Percentiles rank a stretch among this genome's conserved stretches.
These are phyloP conservation scores for Drosophila tani DNA, from an alignment of 1,140 invertebrate genomes.

Conservation along the genomic window DNA sequence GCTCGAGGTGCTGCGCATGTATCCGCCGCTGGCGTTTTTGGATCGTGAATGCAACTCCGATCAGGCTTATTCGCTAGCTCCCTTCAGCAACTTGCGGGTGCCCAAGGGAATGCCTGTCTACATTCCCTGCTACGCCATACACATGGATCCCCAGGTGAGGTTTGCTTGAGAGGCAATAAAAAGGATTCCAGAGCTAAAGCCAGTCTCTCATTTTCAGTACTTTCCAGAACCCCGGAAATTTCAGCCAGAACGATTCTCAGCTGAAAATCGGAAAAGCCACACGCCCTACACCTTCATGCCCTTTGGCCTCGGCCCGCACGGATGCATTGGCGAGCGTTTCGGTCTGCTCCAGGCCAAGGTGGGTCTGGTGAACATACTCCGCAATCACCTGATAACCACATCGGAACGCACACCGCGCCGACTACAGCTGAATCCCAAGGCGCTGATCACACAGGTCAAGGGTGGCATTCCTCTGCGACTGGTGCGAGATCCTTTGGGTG, in stretches of 20 bases:
- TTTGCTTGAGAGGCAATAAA: background rate
- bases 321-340: slow-evolving; percentile 89
- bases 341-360: slow-evolving; percentile 73
- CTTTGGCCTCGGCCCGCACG: slow-evolving; percentile 91
- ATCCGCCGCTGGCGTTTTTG: slow-evolving; percentile 87
- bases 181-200: background rate
- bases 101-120: slow-evolving; percentile 76
- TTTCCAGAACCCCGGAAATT: slow-evolving; percentile 89
- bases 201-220: slow-evolving; percentile 68
- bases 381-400: slow-evolving; percentile 69
- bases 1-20: slow-evolving; percentile 86
- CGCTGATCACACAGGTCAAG: slow-evolving; percentile 71
- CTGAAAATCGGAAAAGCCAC: slow-evolving; percentile 84
- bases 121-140: slow-evolving; percentile 76
- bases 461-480: slow-evolving; percentile 71
- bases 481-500: slow-evolving; percentile 71
- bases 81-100: slow-evolving; percentile 61
- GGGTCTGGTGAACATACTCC: slow-evolving; percentile 69
- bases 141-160: slow-evolving; percentile 76
- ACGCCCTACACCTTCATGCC: slow-evolving; percentile 89
- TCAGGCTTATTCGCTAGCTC: slow-evolving; percentile 55
- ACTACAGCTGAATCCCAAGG: slow-evolving; percentile 72
- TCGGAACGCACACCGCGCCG: slow-evolving; percentile 62
- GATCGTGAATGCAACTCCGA: slow-evolving; percentile 85
- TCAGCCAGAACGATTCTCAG: slow-evolving; percentile 88